Base-by-base conservation (phyloP, 2,113 vertebrate species). In the Leuciscus idus region DNA sequence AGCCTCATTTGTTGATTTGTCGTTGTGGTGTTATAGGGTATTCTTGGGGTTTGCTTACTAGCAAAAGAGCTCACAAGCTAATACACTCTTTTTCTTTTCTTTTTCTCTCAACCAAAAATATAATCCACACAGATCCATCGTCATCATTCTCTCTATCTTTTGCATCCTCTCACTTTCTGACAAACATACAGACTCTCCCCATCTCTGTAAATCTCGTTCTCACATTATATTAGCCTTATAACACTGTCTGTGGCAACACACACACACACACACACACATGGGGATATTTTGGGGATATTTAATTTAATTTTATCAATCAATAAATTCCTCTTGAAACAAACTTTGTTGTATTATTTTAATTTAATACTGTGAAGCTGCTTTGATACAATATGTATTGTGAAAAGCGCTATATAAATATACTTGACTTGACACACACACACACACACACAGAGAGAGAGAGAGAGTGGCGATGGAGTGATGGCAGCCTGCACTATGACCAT, bases 401-500 rank as follows among this genome's bases (percentile, higher is more conserved):
- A n/a, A n/a, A n/a, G n/a, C n/a, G n/a, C n/a, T n/a, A n/a, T n/a
- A n/a, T n/a, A n/a, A n/a, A n/a, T n/a, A n/a, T n/a, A n/a, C n/a
- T n/a, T n/a, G n/a, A n/a, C n/a, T n/a, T n/a, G n/a, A n/a, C 59
- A 59, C 59, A 79, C 81, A 64, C 50, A 55, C 59, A 87, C 4
- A 2, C 36, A 12, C 28, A 43, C 6, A 39, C 1, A 26, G 26
- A 26, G 2, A 30, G 30, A 30, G 30, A 30, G 30, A 30, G 30
- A 30, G 48, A 77, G 57, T 64, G 80, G 79, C 28, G 64, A 59
- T 74, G 55, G 62, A 88, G 78, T 86, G 39, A 82, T 86, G 73
- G 85, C 83, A 85, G 87, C 79, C 87, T 85, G 88, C 89, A 91
- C 87, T 80, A 90, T 86, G 87, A 88, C 91, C 91, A 92, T 94